Evolutionary conservation across 2,113 vertebrate species (phyloP).

Genomic region (Hyaena hyaena): DNA sequence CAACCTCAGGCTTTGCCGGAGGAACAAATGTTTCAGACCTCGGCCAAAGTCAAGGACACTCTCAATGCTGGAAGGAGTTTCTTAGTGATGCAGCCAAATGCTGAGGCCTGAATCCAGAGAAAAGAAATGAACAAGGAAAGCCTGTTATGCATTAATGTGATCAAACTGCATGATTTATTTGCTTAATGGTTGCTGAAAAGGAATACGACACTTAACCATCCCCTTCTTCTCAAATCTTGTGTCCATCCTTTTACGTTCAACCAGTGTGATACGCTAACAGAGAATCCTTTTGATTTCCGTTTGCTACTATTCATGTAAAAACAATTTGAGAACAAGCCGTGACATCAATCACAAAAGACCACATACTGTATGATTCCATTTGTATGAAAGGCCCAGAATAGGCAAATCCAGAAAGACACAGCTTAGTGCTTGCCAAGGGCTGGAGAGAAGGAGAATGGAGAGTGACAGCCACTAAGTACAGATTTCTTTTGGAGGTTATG

Average conservation of each 20-base stretch:
- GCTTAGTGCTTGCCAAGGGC: not conserved
- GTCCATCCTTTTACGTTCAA: not conserved
- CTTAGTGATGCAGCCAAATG: conserved; percentile 33
- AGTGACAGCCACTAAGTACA: not conserved
- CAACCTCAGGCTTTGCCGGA: not conserved
- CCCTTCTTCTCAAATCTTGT: not conserved
- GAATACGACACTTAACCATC: not conserved
- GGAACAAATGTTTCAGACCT: not conserved
- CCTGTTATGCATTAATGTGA: not conserved
- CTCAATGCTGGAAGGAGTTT: not conserved
- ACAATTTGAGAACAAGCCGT: not conserved
- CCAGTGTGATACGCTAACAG: not conserved
- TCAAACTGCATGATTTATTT: conserved; percentile 55
- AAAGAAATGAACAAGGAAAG: conserved; percentile 45
- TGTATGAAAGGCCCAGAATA: not conserved
- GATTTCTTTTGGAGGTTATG: not conserved
- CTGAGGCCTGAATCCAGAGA: conserved; percentile 45
- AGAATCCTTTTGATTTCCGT: conserved; percentile 19
- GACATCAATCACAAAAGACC: not conserved
- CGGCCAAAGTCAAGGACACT: conserved; percentile 36
- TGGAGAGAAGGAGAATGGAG: no score
- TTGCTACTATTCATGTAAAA: conserved; percentile 32
- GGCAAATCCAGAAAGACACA: not conserved
- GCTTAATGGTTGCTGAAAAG: not conserved
- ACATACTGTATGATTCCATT: not conserved